phyloP scores from a whole-genome alignment of 2,888 invertebrate species.

The Eilema depressum region DNA sequence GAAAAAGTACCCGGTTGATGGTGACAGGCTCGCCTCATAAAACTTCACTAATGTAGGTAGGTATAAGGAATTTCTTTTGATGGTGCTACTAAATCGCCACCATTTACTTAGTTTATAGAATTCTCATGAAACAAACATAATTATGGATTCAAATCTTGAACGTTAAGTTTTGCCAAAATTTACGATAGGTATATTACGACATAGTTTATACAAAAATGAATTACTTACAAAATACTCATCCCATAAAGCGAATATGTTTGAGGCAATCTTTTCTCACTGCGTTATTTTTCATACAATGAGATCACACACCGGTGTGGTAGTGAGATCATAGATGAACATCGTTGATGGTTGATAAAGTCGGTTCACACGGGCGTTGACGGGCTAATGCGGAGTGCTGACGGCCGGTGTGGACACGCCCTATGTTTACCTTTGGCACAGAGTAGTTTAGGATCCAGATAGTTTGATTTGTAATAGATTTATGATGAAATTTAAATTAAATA shows the following conservation, averaged over 20 bases:
- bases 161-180: too few species aligned
- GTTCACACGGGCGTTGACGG: slow-evolving; percentile 57
- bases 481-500: neutral
- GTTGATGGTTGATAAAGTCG: slow-evolving; percentile 41
- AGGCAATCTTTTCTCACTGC: slow-evolving; percentile 26
- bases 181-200: neutral
- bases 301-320: slow-evolving; percentile 41
- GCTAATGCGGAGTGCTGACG: slow-evolving; percentile 66
- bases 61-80: too few species aligned
- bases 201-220: slow-evolving; percentile 1
- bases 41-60: too few species aligned
- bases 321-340: slow-evolving; percentile 45
- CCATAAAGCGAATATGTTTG: slow-evolving; percentile 11
- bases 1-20: too few species aligned
- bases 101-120: too few species aligned
- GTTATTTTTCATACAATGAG: slow-evolving; percentile 45
- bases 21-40: too few species aligned
- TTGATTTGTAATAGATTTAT: slow-evolving; percentile 5
- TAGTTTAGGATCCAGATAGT: slow-evolving; percentile 24
- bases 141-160: too few species aligned
- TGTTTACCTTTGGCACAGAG: slow-evolving; percentile 56
- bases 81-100: too few species aligned
- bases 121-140: too few species aligned
- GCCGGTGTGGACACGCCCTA: slow-evolving; percentile 56
- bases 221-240: slow-evolving; percentile 7